Conservation (phyloP, 2,888 invertebrate species). For the Lydus trimaculatus region DNA sequence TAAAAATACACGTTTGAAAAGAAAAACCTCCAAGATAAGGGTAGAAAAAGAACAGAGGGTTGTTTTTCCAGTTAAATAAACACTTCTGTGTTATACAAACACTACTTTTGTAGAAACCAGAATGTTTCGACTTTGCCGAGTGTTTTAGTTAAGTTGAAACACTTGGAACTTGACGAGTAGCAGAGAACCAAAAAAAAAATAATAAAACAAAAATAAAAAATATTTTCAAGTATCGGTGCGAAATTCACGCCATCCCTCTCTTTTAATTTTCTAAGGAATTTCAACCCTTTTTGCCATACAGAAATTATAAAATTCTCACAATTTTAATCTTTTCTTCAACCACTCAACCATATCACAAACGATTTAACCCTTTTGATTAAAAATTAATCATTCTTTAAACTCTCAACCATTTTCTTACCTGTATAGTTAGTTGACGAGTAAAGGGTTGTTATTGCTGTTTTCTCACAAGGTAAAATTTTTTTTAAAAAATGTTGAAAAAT, state of each 20-base stretch:
- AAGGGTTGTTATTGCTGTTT: neutral
- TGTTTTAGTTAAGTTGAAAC: slow-evolving; percentile 34
- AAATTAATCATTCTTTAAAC: neutral
- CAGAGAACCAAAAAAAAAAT: too few relatives aligned
- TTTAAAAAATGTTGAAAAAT: neutral
- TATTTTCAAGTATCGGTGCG: neutral
- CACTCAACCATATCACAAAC: neutral
- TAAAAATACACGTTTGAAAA: neutral
- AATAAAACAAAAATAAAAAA: slow-evolving; percentile 25
- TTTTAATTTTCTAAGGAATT: neutral
- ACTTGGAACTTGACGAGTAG: slow-evolving; percentile 20
- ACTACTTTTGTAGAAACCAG: slow-evolving; percentile 41
- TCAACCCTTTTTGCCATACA: neutral
- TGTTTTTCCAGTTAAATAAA: slow-evolving; percentile 46
- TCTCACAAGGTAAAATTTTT: neutral
- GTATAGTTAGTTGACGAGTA: neutral
- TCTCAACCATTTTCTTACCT: neutral
- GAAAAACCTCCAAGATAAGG: slow-evolving; percentile 17
- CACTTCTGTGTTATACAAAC: slow-evolving; percentile 44
- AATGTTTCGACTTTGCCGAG: slow-evolving; percentile 38
- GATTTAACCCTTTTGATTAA: neutral
- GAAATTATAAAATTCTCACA: neutral
- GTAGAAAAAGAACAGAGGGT: slow-evolving; percentile 38
- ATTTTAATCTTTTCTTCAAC: neutral
- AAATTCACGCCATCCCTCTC: neutral